Base-by-base conservation (phyloP, 2,113 vertebrate genomes). In the Chascanopsetta lugubris region DNA sequence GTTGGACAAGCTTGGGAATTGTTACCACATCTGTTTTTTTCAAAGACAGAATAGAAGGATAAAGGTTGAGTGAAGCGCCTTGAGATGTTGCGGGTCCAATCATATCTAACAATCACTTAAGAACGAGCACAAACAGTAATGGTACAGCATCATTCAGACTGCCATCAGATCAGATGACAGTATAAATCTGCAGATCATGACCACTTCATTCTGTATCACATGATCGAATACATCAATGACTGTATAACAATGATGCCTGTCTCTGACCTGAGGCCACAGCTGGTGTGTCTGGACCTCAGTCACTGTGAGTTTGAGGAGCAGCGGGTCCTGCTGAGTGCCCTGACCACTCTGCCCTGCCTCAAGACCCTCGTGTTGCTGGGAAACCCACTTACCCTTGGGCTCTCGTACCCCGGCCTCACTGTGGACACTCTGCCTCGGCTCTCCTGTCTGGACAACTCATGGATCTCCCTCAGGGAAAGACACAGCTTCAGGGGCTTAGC, bases 211-310 rank as follows among this genome's bases (percentile, higher is more conserved):
- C n/a, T n/a, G n/a, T n/a, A n/a, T n/a, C n/a, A n/a, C n/a, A n/a
- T n/a, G n/a, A n/a, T n/a, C n/a, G n/a, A n/a, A n/a, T n/a, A n/a
- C n/a, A n/a, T n/a, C n/a, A n/a, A n/a, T n/a, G 29, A 30, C 29
- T 5, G 5, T 5, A 8, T 30, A 30, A 30, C 5, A 30, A 8
- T 8, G 29, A 30, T 36, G 34, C 8, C 48, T 32, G 29, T 68
- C n/a, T 72, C 27, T 59, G 34, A 38, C 46, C 21, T 46, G 46
- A 98, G 96, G 95, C 95, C 95, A 42, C 87, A 85, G 58, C 92
- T 98, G 0, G 64, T 95, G 63, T 95, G 94, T 56, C 91, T 98
- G 73, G 95, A 97, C 85, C 85, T 98, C 86, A 86, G 95, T 69
- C 92, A 93, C 82, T 96, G 94, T 61, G 90, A 64, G 49, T 92